These are phyloP conservation scores for Pteronotus mesoamericanus DNA, from an alignment of 2,797 vertebrate species.

Conservation along the genomic window DNA sequence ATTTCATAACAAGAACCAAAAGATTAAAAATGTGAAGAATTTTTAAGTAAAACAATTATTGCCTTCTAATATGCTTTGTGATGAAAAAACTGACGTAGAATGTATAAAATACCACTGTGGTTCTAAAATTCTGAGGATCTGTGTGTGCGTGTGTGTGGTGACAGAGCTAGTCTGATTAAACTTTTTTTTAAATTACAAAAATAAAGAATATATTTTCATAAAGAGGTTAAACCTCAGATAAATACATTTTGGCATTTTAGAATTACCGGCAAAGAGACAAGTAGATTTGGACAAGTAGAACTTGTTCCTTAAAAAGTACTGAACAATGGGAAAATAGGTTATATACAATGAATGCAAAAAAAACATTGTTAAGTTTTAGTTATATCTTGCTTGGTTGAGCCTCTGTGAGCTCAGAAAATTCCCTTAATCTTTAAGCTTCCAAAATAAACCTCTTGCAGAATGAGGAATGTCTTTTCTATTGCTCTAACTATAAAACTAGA, in stretches of 20 bases:
- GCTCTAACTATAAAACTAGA: neutral
- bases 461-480: neutral
- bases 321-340: neutral
- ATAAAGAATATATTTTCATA: neutral
- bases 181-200: neutral
- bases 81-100: neutral
- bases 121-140: conserved; percentile 13
- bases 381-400: neutral
- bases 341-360: neutral
- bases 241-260: neutral
- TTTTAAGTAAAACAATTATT: neutral
- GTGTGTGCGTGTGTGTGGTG: no score
- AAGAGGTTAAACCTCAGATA: neutral
- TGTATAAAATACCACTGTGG: neutral
- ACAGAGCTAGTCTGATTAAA: neutral
- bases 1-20: neutral
- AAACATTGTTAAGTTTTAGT: neutral
- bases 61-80: neutral
- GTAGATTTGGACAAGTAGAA: neutral
- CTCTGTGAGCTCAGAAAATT: neutral
- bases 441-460: neutral
- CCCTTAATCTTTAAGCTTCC: neutral
- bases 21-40: conserved; percentile 15
- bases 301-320: neutral
- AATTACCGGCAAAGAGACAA: neutral